Conservation (phyloP, 2,888 invertebrate genomes). For the Phlogophora meticulosa region DNA sequence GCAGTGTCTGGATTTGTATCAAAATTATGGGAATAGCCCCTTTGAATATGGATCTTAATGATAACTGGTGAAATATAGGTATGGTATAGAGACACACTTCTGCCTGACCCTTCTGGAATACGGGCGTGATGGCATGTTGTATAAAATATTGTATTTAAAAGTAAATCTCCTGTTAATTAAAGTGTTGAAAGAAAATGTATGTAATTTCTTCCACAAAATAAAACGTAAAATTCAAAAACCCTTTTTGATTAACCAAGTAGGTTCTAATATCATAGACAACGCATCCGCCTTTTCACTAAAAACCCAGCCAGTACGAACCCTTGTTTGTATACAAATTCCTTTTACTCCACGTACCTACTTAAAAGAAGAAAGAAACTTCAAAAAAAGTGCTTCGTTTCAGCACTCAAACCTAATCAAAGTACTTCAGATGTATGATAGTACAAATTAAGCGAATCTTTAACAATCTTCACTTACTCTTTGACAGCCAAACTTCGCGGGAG, state of each 20-base stretch:
- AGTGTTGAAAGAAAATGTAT: too few relatives aligned
- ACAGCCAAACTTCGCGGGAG: slow-evolving; percentile 67
- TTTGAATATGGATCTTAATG: too few relatives aligned
- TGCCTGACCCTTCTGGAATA: too few relatives aligned
- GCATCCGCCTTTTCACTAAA: neutral
- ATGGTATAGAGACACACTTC: too few relatives aligned
- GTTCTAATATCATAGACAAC: neutral
- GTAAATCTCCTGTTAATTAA: too few relatives aligned
- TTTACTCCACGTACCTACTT: slow-evolving; percentile 24
- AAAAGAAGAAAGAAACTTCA: slow-evolving; percentile 34
- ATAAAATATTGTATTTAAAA: too few relatives aligned
- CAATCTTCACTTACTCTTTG: slow-evolving; percentile 78
- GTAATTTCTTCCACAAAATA: too few relatives aligned
- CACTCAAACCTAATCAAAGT: slow-evolving; percentile 42
- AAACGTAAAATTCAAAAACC: neutral
- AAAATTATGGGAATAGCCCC: too few relatives aligned
- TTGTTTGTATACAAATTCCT: slow-evolving; percentile 25
- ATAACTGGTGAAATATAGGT: too few relatives aligned
- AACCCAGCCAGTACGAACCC: slow-evolving; percentile 1
- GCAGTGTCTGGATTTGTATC: too few relatives aligned
- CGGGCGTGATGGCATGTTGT: too few relatives aligned
- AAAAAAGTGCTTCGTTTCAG: slow-evolving; percentile 41
- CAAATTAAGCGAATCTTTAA: slow-evolving; percentile 64
- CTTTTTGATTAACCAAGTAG: neutral
- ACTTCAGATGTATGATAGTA: slow-evolving; percentile 53